A percentile compares a stretch with the other conserved stretches of the same genome.
These are phyloP conservation scores for Petrolisthes cinctipes DNA, from an alignment of 2,888 invertebrate genomes.

Conservation along the genomic window DNA sequence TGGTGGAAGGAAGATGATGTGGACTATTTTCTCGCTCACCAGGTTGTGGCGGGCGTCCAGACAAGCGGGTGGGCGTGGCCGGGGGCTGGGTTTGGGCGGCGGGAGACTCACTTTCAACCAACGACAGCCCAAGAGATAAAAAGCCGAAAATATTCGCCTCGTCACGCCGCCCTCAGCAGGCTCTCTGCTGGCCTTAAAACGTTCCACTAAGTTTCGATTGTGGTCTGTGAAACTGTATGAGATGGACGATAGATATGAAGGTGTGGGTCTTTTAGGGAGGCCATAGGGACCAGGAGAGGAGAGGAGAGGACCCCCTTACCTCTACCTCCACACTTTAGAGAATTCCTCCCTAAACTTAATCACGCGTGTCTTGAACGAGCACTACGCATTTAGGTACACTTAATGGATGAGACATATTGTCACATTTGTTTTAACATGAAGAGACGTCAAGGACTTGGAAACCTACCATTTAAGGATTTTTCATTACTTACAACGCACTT, in stretches of 20 bases:
- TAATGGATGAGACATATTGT: slow-evolving; percentile 14
- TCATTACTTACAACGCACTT: not conserved
- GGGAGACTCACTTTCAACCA: slow-evolving; percentile 48
- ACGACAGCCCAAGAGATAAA: slow-evolving; percentile 41
- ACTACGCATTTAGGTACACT: not conserved
- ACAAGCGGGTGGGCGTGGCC: slow-evolving; percentile 31
- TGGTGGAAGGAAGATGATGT: not conserved
- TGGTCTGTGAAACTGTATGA: slow-evolving; percentile 36
- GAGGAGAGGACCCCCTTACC: not conserved
- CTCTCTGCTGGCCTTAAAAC: slow-evolving; percentile 41
- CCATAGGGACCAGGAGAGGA: not conserved
- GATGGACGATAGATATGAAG: slow-evolving; percentile 39
- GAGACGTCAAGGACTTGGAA: not conserved
- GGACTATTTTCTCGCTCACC: not conserved
- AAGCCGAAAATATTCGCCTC: slow-evolving; percentile 49
- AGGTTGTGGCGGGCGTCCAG: slow-evolving; percentile 14
- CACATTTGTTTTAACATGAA: slow-evolving; percentile 6
- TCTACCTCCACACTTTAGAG: not conserved
- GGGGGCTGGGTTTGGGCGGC: slow-evolving; percentile 12
- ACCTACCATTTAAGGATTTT: not conserved
- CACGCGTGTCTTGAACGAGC: not conserved
- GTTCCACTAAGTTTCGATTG: slow-evolving; percentile 50
- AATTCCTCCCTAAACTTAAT: not conserved
- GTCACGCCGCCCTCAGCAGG: slow-evolving; percentile 51
- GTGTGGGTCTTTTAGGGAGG: slow-evolving; percentile 31